Base-by-base conservation (phyloP, 2,797 vertebrate species). In the Bryconaethiops microstoma region DNA sequence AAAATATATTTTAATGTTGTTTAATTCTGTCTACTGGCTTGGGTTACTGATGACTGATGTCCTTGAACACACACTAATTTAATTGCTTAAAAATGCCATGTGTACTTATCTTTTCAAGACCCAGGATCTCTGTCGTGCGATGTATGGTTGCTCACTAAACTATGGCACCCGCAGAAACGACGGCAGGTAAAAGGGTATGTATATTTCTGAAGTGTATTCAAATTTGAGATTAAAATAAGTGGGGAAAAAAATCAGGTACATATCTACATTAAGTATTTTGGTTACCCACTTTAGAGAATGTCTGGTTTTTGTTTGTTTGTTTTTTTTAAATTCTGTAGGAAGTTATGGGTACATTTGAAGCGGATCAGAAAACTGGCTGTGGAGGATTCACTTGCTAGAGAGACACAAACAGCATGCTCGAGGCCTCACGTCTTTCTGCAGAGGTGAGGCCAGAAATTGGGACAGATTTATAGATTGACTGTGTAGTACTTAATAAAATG, bases 371-470 rank as follows among this genome's bases (percentile, higher is more conserved):
- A 55, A 52, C 40, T 72, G 39, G 72, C 70, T 35, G 21, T 14
- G 23, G 39, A 64, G 54, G 52, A 13, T 35, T 64, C 17, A 0
- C 39, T 42, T 9, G 59, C 48, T 48, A 45, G 1, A 39, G 35
- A 21, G 7, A 7, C 25, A 62, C 42, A 73, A 23, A 19, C 12
- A 77, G 4, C 17, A 17, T 63, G 87, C 67, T 82, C 79, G 35
- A 86, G 87, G 76, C 81, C 82, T 76, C 87, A 88, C 29, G 77
- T 83, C 4, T 86, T 88, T 70, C 72, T 83, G 72, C 52, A 71
- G 40, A 85, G 87, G 87, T 88, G 12, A 70, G 82, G 78, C 52
- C 13, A 74, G 8, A 19, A 29, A 45, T 60, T 65, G 7, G 19
- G 52, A 65, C 59, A 25, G 12, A 40, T 77, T 12, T 59, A n/a